Conservation (phyloP, 2,113 vertebrate genomes). For the Eonycteris spelaea region DNA sequence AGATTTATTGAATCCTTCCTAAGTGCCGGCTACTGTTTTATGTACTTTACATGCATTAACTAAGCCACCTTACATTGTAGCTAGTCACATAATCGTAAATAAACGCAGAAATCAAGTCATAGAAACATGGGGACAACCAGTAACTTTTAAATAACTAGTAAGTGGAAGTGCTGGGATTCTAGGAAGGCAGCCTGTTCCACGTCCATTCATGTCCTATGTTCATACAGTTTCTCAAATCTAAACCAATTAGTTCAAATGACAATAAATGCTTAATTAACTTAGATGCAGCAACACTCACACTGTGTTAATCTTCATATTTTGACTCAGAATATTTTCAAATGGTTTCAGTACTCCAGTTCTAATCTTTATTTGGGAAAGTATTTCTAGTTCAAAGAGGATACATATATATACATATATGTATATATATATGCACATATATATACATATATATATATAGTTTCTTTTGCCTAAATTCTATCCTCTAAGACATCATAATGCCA, state of each 20-base stretch:
- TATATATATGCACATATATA: too few relatives aligned
- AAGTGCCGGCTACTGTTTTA: neutral
- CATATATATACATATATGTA: too few relatives aligned
- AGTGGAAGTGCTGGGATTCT: fast-evolving
- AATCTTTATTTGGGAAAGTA: neutral
- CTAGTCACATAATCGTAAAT: neutral
- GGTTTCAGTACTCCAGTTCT: neutral
- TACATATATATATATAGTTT: neutral
- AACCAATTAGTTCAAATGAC: neutral
- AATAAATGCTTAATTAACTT: neutral
- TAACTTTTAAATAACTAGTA: neutral
- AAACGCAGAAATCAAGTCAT: neutral
- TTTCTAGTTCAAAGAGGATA: neutral
- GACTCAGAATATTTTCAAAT: neutral
- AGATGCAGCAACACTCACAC: too few relatives aligned
- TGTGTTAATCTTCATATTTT: neutral
- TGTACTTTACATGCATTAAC: neutral
- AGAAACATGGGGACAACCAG: neutral
- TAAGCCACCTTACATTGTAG: neutral
- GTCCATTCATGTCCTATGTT: fast-evolving
- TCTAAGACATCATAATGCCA: neutral
- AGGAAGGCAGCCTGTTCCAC: neutral
- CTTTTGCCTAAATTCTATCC: neutral
- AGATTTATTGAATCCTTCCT: too few relatives aligned
- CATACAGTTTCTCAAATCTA: neutral